A percentile compares a stretch with the other conserved stretches of the same genome.
Conservation (phyloP, 2,113 vertebrate genomes). For the Amphiprion ocellaris region DNA sequence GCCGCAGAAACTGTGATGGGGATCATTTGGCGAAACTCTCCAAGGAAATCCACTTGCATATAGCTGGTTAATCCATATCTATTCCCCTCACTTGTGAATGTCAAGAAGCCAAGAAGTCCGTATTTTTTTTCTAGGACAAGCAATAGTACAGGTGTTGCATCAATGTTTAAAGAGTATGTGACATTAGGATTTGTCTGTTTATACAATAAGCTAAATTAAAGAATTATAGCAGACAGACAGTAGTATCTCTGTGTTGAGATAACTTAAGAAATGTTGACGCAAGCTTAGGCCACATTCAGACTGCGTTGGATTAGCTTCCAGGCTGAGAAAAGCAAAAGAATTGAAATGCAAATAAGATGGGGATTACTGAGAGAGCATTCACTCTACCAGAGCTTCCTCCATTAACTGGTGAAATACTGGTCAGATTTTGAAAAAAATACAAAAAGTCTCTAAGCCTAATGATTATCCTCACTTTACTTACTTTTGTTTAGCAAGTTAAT, state of each 20-base stretch:
- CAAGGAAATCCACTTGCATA: slow-evolving; percentile 36
- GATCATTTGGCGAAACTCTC: slow-evolving; percentile 17
- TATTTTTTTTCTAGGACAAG: slow-evolving; percentile 10
- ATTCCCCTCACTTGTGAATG: slow-evolving; percentile 11
- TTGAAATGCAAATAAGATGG: slow-evolving; percentile 86
- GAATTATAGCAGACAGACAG: slow-evolving; percentile 58
- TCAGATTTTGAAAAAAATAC: slow-evolving; percentile 37
- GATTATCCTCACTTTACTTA: slow-evolving; percentile 53
- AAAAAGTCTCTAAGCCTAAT: slow-evolving; percentile 55
- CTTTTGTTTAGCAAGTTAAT: slow-evolving; percentile 59
- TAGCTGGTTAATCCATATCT: slow-evolving; percentile 40
- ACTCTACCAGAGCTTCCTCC: slow-evolving; percentile 68
- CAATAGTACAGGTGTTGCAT: slow-evolving; percentile 15
- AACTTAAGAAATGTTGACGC: slow-evolving; percentile 72
- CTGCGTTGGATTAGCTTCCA: slow-evolving; percentile 77
- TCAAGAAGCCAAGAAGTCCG: slow-evolving; percentile 15
- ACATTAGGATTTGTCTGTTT: slow-evolving; percentile 62
- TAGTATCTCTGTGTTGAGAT: slow-evolving; percentile 56
- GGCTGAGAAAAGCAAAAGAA: slow-evolving; percentile 77
- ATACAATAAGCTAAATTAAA: slow-evolving; percentile 57
- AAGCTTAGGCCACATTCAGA: slow-evolving; percentile 75
- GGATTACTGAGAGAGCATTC: slow-evolving; percentile 86
- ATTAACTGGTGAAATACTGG: slow-evolving; percentile 77
- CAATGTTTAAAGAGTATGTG: slow-evolving; percentile 37
- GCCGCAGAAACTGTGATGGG: slow-evolving; percentile 22